phyloP scores from a whole-genome alignment of 2,797 vertebrate genomes.

The Gymnoscopelus braueri region DNA sequence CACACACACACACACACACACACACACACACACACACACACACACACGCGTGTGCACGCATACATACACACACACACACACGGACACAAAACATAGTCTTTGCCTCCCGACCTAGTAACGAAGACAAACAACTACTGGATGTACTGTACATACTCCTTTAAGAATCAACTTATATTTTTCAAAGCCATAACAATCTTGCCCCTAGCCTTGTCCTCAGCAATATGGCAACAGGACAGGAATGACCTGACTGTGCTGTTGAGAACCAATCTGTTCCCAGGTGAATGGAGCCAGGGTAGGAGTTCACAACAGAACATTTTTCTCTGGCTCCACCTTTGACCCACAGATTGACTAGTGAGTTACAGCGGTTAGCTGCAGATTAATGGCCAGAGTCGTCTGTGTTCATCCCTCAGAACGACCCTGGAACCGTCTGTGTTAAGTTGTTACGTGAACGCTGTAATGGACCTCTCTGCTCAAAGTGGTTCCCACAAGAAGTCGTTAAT shows the following conservation, averaged over 20 bases:
- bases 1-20: not conserved
- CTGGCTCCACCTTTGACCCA: not conserved
- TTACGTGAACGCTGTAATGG: slow-evolving; percentile 17
- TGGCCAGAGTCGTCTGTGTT: slow-evolving; percentile 12
- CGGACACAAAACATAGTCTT: too few relatives aligned
- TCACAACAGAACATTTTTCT: not conserved
- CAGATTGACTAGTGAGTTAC: slow-evolving; percentile 26
- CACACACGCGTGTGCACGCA: not conserved
- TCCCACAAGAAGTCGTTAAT: slow-evolving; percentile 7
- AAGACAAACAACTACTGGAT: not conserved
- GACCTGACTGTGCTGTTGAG: not conserved
- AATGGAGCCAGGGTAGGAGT: slow-evolving; percentile 14
- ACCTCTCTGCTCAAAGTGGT: slow-evolving; percentile 14
- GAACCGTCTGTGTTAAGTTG: slow-evolving; percentile 16
- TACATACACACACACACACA: slow-evolving; percentile 9
- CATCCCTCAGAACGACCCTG: not conserved
- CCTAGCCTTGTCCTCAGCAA: not conserved
- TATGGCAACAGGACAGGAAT: not conserved
- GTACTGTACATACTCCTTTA: not conserved
- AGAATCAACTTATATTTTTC: not conserved
- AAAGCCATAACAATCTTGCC: not conserved
- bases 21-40: slow-evolving; percentile 15
- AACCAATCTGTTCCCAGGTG: not conserved
- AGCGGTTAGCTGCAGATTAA: slow-evolving; percentile 10
- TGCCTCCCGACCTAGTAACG: too few relatives aligned